A percentile compares a stretch with the other conserved stretches of the same genome.
Conservation (phyloP, 1,140 invertebrate species). For the Zaprionus nigranus region DNA sequence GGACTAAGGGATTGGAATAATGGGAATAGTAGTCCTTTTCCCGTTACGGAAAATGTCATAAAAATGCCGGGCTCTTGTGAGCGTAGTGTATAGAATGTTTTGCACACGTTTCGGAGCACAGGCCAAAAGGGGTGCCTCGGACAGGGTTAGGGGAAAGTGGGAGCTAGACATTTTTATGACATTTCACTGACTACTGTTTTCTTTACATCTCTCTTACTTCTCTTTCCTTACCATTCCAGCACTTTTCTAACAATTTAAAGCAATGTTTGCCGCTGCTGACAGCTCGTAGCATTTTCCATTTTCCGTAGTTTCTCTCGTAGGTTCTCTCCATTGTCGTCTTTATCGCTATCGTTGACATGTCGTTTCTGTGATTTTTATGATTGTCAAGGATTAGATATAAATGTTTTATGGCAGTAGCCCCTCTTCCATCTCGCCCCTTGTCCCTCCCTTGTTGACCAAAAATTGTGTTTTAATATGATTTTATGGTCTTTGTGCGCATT, state of each 20-base stretch:
- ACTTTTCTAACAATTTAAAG: constrained; percentile 80
- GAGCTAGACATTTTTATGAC: constrained; percentile 72
- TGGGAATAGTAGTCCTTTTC: constrained; percentile 38
- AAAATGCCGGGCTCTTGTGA: constrained; percentile 60
- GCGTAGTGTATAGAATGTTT: constrained; percentile 50
- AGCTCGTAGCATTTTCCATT: constrained; percentile 62
- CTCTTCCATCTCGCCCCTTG: neutral
- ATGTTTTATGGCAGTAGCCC: constrained; percentile 67
- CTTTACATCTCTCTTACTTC: constrained; percentile 5
- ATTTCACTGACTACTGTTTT: constrained; percentile 75
- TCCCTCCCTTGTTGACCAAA: constrained; percentile 47
- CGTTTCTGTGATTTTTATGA: constrained; percentile 81
- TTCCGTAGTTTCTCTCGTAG: constrained; percentile 35
- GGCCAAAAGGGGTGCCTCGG: constrained; percentile 2
- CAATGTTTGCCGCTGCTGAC: constrained; percentile 68
- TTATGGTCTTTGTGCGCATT: constrained; percentile 67
- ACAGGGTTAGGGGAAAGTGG: constrained; percentile 21
- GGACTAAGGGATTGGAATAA: neutral
- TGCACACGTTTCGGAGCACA: constrained; percentile 57
- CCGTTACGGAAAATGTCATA: constrained; percentile 72
- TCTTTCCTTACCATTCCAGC: constrained; percentile 40
- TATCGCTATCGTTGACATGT: constrained; percentile 63
- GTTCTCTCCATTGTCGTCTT: constrained; percentile 9
- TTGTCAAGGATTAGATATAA: constrained; percentile 84
- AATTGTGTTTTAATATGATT: constrained; percentile 83